Conservation (phyloP, 1,140 invertebrate genomes). For the Babylonia areolata region DNA sequence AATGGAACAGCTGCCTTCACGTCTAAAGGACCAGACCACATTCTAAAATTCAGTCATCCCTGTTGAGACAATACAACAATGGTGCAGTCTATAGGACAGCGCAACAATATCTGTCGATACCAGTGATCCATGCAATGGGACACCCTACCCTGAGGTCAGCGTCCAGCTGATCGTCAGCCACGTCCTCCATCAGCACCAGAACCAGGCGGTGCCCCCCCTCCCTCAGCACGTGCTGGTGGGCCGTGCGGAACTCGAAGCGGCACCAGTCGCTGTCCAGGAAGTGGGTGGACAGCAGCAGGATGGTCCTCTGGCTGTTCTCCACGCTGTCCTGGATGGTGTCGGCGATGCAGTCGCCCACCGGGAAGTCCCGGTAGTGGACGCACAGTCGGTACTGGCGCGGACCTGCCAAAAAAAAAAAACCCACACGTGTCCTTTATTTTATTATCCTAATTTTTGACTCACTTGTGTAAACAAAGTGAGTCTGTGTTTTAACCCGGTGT, state of each 20-base stretch:
- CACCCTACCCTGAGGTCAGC: conserved; percentile 49
- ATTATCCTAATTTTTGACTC: too few relatives aligned
- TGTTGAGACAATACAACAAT: too few relatives aligned
- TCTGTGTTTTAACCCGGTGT: too few relatives aligned
- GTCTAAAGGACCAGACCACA: too few relatives aligned
- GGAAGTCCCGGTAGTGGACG: conserved; percentile 63
- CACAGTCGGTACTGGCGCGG: conserved; percentile 55
- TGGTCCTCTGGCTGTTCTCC: conserved; percentile 52
- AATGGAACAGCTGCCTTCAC: too few relatives aligned
- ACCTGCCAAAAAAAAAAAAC: background rate
- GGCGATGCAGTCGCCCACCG: conserved; percentile 54
- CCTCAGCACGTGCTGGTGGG: conserved; percentile 52
- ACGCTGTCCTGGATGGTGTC: conserved; percentile 55
- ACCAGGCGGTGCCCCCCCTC: conserved; percentile 51
- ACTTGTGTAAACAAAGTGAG: too few relatives aligned
- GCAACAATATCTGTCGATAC: too few relatives aligned
- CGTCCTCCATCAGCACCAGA: conserved; percentile 51
- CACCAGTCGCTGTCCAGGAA: conserved; percentile 63
- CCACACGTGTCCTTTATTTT: conserved; percentile 45
- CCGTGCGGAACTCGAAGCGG: conserved; percentile 59
- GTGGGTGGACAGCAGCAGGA: conserved; percentile 55
- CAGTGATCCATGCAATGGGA: too few relatives aligned
- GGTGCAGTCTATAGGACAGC: too few relatives aligned
- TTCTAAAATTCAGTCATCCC: too few relatives aligned
- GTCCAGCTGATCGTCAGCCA: conserved; percentile 46